Percentiles rank a stretch among this genome's conserved stretches.
Conservation (phyloP, 2,797 vertebrate genomes). For the Meriones psammophilus region DNA sequence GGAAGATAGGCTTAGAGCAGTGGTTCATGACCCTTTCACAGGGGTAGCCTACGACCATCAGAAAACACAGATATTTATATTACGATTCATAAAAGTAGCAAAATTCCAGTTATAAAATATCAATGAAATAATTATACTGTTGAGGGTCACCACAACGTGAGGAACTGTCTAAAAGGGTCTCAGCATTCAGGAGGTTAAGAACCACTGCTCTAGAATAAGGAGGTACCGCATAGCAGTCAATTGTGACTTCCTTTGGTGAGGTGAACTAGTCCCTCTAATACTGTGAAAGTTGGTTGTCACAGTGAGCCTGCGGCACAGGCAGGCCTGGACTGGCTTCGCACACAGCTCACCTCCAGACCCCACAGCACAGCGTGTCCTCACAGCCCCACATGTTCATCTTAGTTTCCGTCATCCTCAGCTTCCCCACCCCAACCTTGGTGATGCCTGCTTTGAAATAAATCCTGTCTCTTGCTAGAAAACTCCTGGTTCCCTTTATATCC, state of each 20-base stretch:
- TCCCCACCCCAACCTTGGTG: neutral
- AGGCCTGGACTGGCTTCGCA: neutral
- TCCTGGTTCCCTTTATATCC: neutral
- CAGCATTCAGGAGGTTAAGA: neutral
- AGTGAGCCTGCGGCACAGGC: neutral
- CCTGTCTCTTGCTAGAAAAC: neutral
- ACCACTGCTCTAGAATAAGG: neutral
- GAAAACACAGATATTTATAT: neutral
- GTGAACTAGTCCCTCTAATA: neutral
- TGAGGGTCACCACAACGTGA: neutral
- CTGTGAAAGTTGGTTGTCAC: neutral
- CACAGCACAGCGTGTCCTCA: neutral
- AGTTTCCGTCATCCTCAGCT: neutral
- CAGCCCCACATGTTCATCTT: rapidly evolving
- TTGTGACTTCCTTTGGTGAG: neutral
- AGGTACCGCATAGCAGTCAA: neutral
- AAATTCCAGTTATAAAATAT: neutral
- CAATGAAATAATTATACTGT: neutral
- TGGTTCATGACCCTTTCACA: neutral
- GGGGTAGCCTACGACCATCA: neutral
- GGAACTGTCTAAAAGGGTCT: neutral
- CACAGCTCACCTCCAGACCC: neutral
- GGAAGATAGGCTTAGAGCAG: neutral
- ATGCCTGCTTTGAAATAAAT: neutral
- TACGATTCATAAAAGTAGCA: neutral